A percentile compares a stretch with the other conserved stretches of the same genome.
These are phyloP conservation scores for Unio pictorum DNA, from an alignment of 2,888 invertebrate genomes.

Conservation along the genomic window DNA sequence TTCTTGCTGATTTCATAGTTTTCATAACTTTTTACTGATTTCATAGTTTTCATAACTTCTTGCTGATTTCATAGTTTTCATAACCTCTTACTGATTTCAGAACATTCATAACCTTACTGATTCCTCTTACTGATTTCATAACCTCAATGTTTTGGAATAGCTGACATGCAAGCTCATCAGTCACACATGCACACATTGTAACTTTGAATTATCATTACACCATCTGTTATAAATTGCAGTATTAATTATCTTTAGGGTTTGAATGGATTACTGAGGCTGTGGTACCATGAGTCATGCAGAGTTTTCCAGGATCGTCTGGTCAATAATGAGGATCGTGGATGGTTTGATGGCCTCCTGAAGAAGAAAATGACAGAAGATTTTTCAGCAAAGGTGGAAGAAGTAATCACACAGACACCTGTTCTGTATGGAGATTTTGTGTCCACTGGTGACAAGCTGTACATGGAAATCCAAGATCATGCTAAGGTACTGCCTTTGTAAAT, in stretches of 20 bases:
- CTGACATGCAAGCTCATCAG: too few relatives aligned
- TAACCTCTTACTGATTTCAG: too few relatives aligned
- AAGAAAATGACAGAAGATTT: slow-evolving; percentile 76
- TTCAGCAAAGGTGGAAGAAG: slow-evolving; percentile 72
- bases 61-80: too few relatives aligned
- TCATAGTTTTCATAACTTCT: too few relatives aligned
- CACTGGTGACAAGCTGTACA: slow-evolving; percentile 75
- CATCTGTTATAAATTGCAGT: too few relatives aligned
- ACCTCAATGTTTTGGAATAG: too few relatives aligned
- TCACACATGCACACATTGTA: too few relatives aligned
- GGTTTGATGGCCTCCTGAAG: slow-evolving; percentile 66
- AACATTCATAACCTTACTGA: too few relatives aligned
- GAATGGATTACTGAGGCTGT: slow-evolving; percentile 65
- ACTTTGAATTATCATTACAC: too few relatives aligned
- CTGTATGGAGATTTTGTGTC: slow-evolving; percentile 80
- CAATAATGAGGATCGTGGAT: slow-evolving; percentile 70
- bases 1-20: too few relatives aligned
- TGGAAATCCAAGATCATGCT: slow-evolving; percentile 77
- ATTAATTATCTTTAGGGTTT: slow-evolving; percentile 45
- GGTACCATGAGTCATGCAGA: slow-evolving; percentile 72
- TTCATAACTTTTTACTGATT: too few relatives aligned
- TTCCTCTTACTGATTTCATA: too few relatives aligned
- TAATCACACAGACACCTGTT: slow-evolving; percentile 75
- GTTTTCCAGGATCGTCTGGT: slow-evolving; percentile 72
- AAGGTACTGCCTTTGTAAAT: slow-evolving; percentile 72